These are phyloP conservation scores for Cryptomyrus ogoouensis DNA, from an alignment of 2,113 vertebrate genomes.

Conservation along the genomic window DNA sequence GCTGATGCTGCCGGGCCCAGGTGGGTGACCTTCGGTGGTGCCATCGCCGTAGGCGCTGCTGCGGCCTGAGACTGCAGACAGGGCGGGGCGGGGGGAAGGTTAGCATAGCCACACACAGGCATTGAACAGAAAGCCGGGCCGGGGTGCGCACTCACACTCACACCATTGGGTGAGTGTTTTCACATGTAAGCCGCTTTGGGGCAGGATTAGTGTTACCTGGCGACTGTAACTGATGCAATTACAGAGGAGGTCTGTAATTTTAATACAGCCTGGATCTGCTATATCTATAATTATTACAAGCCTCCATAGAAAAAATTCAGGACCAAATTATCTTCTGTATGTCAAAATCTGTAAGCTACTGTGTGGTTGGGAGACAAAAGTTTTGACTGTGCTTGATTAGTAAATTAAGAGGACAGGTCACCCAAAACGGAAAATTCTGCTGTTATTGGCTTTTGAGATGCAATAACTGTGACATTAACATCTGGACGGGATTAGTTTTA, in stretches of 20 bases:
- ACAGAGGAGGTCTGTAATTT: not conserved
- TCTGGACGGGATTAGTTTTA: not conserved
- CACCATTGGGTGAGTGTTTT: not conserved
- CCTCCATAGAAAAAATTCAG: not conserved
- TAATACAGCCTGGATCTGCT: not conserved
- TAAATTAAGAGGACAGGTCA: not conserved
- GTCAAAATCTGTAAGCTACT: not conserved
- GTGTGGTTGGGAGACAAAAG: not conserved
- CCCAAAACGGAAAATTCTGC: not conserved
- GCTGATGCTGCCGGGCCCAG: constrained; percentile 90
- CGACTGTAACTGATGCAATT: not conserved
- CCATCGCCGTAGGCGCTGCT: constrained; percentile 95
- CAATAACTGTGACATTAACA: not conserved
- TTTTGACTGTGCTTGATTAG: not conserved
- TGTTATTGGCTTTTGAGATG: not conserved
- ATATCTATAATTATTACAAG: not conserved
- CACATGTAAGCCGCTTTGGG: not conserved
- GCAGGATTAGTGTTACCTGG: not conserved
- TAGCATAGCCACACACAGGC: not conserved
- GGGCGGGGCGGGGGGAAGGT: not conserved
- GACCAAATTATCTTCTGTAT: not conserved
- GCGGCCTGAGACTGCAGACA: constrained; percentile 79
- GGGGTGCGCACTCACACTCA: not conserved
- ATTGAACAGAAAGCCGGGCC: not conserved
- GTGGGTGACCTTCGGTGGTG: constrained; percentile 79